Percentiles rank a stretch among this genome's conserved stretches.
Conservation (phyloP, 2,797 vertebrate species). For the Prunella strophiata region DNA sequence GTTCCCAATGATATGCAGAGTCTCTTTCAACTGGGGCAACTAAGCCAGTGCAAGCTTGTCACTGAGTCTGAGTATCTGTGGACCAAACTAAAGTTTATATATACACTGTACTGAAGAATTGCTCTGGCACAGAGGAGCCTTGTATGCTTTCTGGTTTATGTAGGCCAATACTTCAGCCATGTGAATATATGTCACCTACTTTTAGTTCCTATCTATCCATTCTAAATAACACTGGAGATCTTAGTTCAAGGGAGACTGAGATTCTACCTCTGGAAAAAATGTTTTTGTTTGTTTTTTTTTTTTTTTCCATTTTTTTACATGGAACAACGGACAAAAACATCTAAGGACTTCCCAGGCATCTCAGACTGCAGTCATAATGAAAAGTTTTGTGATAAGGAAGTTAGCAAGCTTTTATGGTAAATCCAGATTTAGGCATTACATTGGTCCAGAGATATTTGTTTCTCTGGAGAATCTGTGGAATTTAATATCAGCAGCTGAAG, state of each 20-base stretch:
- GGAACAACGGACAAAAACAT: background rate
- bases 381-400: background rate
- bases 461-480: background rate
- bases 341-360: background rate
- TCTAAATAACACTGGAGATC: background rate
- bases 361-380: background rate
- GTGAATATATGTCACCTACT: background rate
- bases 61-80: background rate
- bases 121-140: background rate
- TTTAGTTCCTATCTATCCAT: background rate
- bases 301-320: background rate
- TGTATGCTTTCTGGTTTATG: background rate
- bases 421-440: background rate
- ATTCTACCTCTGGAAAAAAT: background rate
- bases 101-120: background rate
- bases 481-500: background rate
- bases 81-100: background rate
- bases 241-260: background rate
- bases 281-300: no score
- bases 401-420: background rate
- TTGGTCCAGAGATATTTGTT: background rate
- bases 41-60: background rate
- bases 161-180: background rate
- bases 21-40: background rate
- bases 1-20: background rate